A percentile compares a stretch with the other conserved stretches of the same genome.
phyloP scores from a whole-genome alignment of 1,140 invertebrate species.

The Rhagoletis pomonella region DNA sequence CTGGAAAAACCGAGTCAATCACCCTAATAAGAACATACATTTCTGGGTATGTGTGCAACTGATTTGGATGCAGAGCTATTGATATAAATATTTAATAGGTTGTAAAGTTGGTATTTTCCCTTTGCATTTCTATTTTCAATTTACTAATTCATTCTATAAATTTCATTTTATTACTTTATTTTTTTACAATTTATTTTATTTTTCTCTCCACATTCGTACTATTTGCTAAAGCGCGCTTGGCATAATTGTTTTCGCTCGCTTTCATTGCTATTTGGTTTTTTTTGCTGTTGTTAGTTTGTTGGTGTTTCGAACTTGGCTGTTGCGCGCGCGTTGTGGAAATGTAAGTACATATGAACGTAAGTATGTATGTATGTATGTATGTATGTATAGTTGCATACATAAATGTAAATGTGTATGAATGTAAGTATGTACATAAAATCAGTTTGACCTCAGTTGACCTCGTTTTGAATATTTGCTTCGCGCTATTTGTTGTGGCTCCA shows the following conservation, averaged over 20 bases:
- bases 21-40: not conserved
- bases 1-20: no score
- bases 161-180: not conserved
- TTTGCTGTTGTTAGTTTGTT: not conserved
- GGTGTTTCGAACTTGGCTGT: not conserved
- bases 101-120: not conserved
- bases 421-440: not conserved
- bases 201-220: not conserved
- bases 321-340: not conserved
- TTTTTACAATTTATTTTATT: not conserved
- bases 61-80: not conserved
- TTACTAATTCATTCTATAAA: not conserved
- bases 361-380: not conserved
- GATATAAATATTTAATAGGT: slow-evolving; percentile 12
- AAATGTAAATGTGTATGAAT: not conserved
- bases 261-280: not conserved
- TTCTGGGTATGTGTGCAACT: not conserved
- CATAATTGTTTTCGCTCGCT: not conserved
- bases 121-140: slow-evolving; percentile 3
- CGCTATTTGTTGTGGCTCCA: slow-evolving; percentile 30
- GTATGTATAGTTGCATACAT: not conserved
- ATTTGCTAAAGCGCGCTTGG: not conserved
- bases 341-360: no score
- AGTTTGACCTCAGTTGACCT: slow-evolving; percentile 41
- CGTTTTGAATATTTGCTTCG: slow-evolving; percentile 42